These are phyloP conservation scores for Temnothorax ravouxi DNA, from an alignment of 2,888 invertebrate genomes.

Conservation along the genomic window DNA sequence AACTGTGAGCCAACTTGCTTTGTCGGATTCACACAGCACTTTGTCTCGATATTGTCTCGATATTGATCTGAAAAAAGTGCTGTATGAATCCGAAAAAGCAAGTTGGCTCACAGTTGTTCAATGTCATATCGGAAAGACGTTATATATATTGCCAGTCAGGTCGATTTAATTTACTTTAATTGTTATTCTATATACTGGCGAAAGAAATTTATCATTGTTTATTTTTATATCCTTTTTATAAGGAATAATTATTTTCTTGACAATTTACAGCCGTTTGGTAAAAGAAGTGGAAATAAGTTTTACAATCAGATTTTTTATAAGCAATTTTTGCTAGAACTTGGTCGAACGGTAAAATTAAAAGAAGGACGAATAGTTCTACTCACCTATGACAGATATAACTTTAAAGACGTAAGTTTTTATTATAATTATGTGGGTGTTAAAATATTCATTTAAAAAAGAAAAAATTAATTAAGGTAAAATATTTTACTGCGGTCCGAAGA, in stretches of 20 bases:
- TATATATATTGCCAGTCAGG: no score
- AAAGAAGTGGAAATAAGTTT: slow-evolving; percentile 87
- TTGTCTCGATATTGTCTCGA: no score
- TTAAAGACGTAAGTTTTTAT: slow-evolving; percentile 71
- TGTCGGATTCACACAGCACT: no score
- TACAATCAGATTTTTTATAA: slow-evolving; percentile 88
- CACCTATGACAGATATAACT: slow-evolving; percentile 85
- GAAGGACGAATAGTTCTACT: slow-evolving; percentile 88
- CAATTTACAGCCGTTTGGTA: slow-evolving; percentile 87
- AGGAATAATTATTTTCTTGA: slow-evolving; percentile 9
- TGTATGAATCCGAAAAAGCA: no score
- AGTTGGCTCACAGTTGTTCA: no score
- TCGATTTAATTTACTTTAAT: no score
- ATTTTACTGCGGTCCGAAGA: not conserved
- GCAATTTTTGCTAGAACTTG: slow-evolving; percentile 87
- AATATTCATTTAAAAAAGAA: slow-evolving; percentile 4
- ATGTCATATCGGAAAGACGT: no score
- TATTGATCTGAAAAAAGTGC: no score
- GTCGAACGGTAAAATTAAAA: slow-evolving; percentile 85
- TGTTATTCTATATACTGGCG: no score
- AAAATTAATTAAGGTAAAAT: not conserved
- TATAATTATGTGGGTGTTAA: not conserved
- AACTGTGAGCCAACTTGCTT: no score
- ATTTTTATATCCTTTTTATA: not conserved
- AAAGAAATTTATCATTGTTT: no score